Evolutionary conservation across 1,140 invertebrate genomes (phyloP), one percentile per base, ranked within the genome.

Genomic region (Cotesia vestalis): DNA sequence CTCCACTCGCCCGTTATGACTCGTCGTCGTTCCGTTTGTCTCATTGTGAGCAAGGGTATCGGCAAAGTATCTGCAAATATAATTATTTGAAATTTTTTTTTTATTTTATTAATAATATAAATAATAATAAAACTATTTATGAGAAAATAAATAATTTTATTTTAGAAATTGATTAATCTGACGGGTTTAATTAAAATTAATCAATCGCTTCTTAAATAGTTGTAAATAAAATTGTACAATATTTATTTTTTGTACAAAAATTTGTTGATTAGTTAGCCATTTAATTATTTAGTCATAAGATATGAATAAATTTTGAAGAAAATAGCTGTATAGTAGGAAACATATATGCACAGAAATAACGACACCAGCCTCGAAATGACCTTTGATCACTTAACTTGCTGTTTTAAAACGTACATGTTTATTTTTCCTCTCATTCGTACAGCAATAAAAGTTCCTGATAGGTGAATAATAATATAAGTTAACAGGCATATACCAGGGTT

Each of bases 41-140:
- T 89, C 88, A 76, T 89, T 89, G 76, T 89, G 88, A 1, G 88
- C 88, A 14, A 90, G 82, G 3, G 89, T 90, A 69, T 90, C 88
- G 6, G 88, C 89, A 77, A 90, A 90, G 74, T 90, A 90, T 76
- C 89, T 90, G 69, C 69, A 59, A 75, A 52, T 61, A 51, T 60
- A 52, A 72, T 67, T 53, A 71, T 67, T 35, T 11, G 3, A 71
- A 51, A 46, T 36, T 2, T 60, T 17, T 60, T 17, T 46, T 53
- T 17, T n/a, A 51, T 34, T 40, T 27, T 46, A 5, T 60, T 34
- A 40, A 14, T 38, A 38, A 27, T 27, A 27, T 27, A 27, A 27
- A 27, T 27, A 27, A 27, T 27, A 27, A 27, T 27, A 27, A 27
- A 27, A 27, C 27, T 27, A 27, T 27, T 27, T 27, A 27, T 27